A percentile compares a stretch with the other conserved stretches of the same genome.
phyloP scores from a whole-genome alignment of 2,797 vertebrate genomes.

The Mus minutoides region DNA sequence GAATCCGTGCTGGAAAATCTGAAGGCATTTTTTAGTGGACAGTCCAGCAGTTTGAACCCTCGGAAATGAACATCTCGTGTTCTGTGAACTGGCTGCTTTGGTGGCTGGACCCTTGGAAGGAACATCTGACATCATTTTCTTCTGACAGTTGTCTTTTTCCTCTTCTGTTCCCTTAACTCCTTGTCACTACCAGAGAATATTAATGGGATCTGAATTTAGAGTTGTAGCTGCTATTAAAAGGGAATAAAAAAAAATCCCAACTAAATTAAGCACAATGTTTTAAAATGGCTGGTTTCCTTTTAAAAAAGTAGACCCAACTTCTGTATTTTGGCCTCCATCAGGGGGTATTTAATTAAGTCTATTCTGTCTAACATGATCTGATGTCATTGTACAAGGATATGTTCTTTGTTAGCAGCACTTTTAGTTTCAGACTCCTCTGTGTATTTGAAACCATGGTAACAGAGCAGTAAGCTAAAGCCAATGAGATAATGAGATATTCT shows the following conservation, averaged over 20 bases:
- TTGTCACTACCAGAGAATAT: background rate
- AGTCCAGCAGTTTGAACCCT: background rate
- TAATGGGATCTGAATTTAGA: slow-evolving; percentile 29
- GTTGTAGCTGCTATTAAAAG: slow-evolving; percentile 61
- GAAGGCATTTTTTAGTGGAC: accelerated
- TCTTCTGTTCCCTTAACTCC: background rate
- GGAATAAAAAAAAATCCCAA: slow-evolving; percentile 57
- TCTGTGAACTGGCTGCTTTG: background rate
- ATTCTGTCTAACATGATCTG: slow-evolving; percentile 91
- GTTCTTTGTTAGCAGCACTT: slow-evolving; percentile 92
- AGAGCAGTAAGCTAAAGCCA: slow-evolving; percentile 92
- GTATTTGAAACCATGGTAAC: slow-evolving; percentile 93
- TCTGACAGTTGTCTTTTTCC: slow-evolving; percentile 40
- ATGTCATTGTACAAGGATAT: slow-evolving; percentile 93
- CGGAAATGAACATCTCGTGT: background rate
- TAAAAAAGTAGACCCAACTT: slow-evolving; percentile 83
- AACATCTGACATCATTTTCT: slow-evolving; percentile 40
- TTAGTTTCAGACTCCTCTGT: slow-evolving; percentile 91
- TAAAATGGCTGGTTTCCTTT: slow-evolving; percentile 61
- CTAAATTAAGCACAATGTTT: slow-evolving; percentile 60
- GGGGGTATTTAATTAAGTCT: slow-evolving; percentile 91
- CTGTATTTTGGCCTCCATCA: slow-evolving; percentile 83
- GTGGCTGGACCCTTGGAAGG: background rate
- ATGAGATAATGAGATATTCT: slow-evolving; percentile 93
- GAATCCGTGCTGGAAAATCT: background rate